Conservation (phyloP, 1,140 invertebrate species). For the Palaemon carinicauda region DNA sequence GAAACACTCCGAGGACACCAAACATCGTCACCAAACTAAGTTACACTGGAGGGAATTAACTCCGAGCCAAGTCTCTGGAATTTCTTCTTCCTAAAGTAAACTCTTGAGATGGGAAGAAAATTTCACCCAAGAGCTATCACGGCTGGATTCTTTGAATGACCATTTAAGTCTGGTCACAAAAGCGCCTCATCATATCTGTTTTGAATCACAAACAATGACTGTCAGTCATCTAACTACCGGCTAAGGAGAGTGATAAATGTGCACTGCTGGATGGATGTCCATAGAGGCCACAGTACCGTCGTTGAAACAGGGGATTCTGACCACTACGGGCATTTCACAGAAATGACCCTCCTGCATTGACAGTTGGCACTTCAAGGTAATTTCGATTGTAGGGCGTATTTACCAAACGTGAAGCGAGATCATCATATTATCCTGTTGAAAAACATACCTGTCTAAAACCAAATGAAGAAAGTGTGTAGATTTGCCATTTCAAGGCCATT, state of each 20-base stretch:
- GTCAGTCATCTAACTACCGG: background rate
- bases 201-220: background rate
- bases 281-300: background rate
- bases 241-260: background rate
- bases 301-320: background rate
- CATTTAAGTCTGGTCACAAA: background rate
- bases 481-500: background rate
- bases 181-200: background rate
- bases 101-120: too few species aligned
- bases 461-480: background rate
- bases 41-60: too few species aligned
- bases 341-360: too few species aligned
- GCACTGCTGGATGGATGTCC: background rate
- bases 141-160: too few species aligned
- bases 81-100: too few species aligned
- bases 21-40: too few species aligned
- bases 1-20: too few species aligned
- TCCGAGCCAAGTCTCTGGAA: too few species aligned
- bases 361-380: background rate
- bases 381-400: slow-evolving; percentile 28
- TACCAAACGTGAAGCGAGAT: slow-evolving; percentile 38
- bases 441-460: background rate
- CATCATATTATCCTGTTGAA: slow-evolving; percentile 41
- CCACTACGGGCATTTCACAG: too few species aligned
- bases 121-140: too few species aligned